These are phyloP conservation scores for Manis crassicaudata DNA, from an alignment of 2,797 vertebrate species.

Conservation along the genomic window DNA sequence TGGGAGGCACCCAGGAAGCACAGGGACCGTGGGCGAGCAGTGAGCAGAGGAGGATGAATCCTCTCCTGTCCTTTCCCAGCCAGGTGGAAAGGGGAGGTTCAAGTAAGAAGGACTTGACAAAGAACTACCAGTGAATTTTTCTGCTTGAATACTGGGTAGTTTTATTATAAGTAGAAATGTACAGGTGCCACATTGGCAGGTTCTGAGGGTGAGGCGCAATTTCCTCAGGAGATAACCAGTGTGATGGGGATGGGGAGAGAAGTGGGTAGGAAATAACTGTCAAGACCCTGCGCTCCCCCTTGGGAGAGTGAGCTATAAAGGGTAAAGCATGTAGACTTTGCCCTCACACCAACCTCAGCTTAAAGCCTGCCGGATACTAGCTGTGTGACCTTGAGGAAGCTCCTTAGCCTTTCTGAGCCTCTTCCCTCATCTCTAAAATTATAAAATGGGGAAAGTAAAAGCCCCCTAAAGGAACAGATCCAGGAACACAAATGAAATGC, in stretches of 20 bases:
- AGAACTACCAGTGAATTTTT: neutral
- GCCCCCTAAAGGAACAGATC: neutral
- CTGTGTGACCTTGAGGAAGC: neutral
- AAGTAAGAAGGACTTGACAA: neutral
- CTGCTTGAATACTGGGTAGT: neutral
- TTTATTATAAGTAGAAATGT: neutral
- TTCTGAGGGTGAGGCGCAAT: neutral
- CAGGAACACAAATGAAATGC: neutral
- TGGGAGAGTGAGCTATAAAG: neutral
- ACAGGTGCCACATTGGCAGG: neutral
- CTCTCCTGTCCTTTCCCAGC: neutral
- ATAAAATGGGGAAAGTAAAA: neutral
- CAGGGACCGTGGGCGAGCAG: neutral
- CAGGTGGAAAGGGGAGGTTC: neutral
- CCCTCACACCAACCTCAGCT: neutral
- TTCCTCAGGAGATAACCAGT: neutral
- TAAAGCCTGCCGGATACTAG: neutral
- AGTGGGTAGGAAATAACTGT: neutral
- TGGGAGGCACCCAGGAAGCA: neutral
- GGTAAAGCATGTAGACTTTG: neutral
- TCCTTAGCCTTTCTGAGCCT: neutral
- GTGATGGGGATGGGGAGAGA: too few relatives aligned
- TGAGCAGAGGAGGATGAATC: neutral
- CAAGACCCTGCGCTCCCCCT: neutral
- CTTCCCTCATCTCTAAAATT: neutral